Base-by-base conservation (phyloP, 2,797 vertebrate species). In the Tokudaia tokunoshimensis region DNA sequence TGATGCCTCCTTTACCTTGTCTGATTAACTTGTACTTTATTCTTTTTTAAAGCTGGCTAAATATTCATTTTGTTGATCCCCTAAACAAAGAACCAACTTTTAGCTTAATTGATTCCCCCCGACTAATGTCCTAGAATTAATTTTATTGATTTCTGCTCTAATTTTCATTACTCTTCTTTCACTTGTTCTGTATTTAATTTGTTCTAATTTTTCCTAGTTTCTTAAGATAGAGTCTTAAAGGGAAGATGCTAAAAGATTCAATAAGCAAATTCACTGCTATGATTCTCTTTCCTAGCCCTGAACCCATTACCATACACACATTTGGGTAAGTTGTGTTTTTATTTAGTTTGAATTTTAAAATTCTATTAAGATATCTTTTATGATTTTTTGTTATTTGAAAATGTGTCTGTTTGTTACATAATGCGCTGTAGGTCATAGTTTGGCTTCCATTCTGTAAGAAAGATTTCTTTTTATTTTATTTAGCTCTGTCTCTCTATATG, bases 401-500 rank as follows among this genome's bases (percentile, higher is more conserved):
- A 57, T 84, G 3, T 41, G 12, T 63, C 74, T 84, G 55, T 70
- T 17, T 59, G 31, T 52, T 29, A 74, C 76, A 1, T n/a, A 78
- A 31, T 19, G 44, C 41, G 19, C 26, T 11, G 5, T 14, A 37
- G 84, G 37, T 37, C 41, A 29, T 57, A 4, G 22, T 37, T 80
- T 79, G 55, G 82, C 41, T 61, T 79, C 44, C 52, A 80, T 57
- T 15, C 31, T 24, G 44, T 6, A 5, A 57, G 5, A 50, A 12
- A 67, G 34, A 67, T 10, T 83, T 70, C 22, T 52, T 86, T 90
- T 44, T 55, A 79, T 82, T 92, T 92, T 41, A 79, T 31, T 94
- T n/a, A 50, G 34, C 87, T 79, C 24, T 81, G 34, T 79, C 65
- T 82, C 80, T 59, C 75, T 79, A 14, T 67, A 20, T 52, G 19